Conservation (phyloP, 2,797 vertebrate genomes). For the Mus caroli region DNA sequence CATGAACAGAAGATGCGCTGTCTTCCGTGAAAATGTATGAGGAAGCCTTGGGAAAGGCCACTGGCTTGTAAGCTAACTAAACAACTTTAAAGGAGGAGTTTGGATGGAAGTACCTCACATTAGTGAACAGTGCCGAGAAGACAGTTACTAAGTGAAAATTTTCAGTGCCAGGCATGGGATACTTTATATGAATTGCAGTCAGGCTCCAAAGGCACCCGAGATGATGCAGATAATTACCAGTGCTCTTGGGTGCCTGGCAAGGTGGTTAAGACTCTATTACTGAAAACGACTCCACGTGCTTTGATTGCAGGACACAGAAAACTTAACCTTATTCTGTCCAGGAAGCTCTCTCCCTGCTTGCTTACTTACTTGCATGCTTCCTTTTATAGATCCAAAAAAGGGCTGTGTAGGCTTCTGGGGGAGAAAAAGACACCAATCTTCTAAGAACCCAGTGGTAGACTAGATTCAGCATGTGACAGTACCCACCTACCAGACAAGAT, state of each 20-base stretch:
- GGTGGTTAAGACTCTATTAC: background rate
- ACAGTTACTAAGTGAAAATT: background rate
- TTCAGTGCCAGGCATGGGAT: no score
- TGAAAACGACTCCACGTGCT: background rate
- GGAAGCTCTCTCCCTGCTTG: background rate
- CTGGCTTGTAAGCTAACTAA: background rate
- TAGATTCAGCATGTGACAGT: background rate
- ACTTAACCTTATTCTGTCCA: background rate
- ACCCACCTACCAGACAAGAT: background rate
- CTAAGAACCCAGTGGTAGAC: background rate
- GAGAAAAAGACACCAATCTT: background rate
- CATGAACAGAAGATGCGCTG: background rate
- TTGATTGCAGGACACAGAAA: background rate
- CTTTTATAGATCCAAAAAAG: background rate
- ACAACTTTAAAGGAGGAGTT: background rate
- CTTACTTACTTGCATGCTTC: background rate
- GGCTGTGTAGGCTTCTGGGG: background rate
- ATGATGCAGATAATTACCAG: background rate
- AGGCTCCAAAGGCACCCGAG: background rate
- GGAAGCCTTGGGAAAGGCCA: background rate
- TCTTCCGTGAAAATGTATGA: background rate
- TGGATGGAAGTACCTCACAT: background rate
- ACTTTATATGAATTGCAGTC: background rate
- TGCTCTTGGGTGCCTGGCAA: background rate
- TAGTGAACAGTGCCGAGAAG: background rate